These are phyloP conservation scores for Drosophila maculinotata DNA, from an alignment of 2,888 invertebrate species.

Conservation along the genomic window DNA sequence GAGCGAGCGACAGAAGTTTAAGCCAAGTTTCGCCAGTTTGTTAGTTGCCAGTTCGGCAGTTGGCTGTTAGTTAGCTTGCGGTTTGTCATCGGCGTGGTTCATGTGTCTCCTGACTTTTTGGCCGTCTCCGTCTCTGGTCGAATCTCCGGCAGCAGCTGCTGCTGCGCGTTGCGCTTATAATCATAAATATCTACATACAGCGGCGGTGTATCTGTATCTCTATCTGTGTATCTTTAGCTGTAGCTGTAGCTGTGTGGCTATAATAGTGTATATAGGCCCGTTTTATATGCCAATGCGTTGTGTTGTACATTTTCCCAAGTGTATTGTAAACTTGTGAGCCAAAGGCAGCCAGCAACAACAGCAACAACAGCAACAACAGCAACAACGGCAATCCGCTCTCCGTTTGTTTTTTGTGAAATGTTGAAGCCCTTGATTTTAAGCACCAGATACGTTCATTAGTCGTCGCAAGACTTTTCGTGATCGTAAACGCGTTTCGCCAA, in stretches of 20 bases:
- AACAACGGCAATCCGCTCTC: conserved; percentile 37
- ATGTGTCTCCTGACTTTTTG: conserved; percentile 47
- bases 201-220: conserved; percentile 29
- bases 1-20: conserved; percentile 37
- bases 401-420: conserved; percentile 78
- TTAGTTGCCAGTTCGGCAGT: conserved; percentile 44
- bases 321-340: conserved; percentile 65
- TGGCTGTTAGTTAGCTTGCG: conserved; percentile 67
- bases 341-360: conserved; percentile 27
- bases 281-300: conserved; percentile 64
- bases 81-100: conserved; percentile 78
- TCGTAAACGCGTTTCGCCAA: conserved; percentile 77
- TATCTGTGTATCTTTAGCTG: conserved; percentile 13
- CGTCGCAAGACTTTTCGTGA: conserved; percentile 81
- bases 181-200: conserved; percentile 72
- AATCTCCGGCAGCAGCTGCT: conserved; percentile 57
- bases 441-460: conserved; percentile 82
- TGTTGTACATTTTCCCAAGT: conserved; percentile 79
- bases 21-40: conserved; percentile 54
- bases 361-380: conserved; percentile 23
- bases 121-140: conserved; percentile 23
- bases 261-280: conserved; percentile 56
- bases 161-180: conserved; percentile 62
- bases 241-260: conserved; percentile 2
- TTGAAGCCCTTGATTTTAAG: conserved; percentile 83